A percentile compares a stretch with the other conserved stretches of the same genome.
Evolutionary conservation across 2,113 vertebrate genomes (phyloP).

Genomic region (Asarcornis scutulata): DNA sequence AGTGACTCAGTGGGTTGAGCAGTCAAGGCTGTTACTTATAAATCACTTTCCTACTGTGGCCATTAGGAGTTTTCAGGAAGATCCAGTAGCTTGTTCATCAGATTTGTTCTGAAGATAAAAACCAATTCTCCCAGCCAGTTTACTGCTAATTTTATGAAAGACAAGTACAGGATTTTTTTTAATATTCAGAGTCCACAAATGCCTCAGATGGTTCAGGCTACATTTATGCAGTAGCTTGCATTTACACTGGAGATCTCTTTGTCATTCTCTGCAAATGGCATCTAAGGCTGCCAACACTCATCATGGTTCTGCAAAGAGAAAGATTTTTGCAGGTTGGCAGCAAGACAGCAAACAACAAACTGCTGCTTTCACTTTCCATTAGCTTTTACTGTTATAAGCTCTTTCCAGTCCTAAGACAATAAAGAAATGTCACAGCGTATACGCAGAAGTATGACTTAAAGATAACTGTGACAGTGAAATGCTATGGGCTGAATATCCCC

Average conservation of each 20-base stretch:
- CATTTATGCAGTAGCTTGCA: not conserved
- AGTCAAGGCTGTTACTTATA: not conserved
- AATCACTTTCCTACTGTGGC: not conserved
- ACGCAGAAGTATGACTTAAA: not conserved
- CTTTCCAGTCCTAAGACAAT: not conserved
- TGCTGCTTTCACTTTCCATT: not conserved
- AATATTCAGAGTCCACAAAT: not conserved
- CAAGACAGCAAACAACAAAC: not conserved
- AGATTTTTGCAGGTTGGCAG: conserved; percentile 24
- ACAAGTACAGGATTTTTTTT: not conserved
- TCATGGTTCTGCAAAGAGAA: not conserved
- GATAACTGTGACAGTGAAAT: not conserved
- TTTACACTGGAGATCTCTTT: not conserved
- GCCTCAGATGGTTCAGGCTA: not conserved
- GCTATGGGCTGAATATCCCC: too few relatives aligned
- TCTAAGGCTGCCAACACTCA: not conserved
- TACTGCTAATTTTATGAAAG: not conserved
- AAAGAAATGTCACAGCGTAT: not conserved
- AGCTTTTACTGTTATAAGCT: not conserved
- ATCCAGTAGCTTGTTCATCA: not conserved
- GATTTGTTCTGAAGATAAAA: not conserved
- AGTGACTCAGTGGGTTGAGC: not conserved
- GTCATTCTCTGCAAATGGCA: not conserved
- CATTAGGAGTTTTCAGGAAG: not conserved
- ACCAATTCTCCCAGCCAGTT: not conserved